Base-by-base conservation (phyloP, 2,113 vertebrate species). In the Xiphophorus hellerii region DNA sequence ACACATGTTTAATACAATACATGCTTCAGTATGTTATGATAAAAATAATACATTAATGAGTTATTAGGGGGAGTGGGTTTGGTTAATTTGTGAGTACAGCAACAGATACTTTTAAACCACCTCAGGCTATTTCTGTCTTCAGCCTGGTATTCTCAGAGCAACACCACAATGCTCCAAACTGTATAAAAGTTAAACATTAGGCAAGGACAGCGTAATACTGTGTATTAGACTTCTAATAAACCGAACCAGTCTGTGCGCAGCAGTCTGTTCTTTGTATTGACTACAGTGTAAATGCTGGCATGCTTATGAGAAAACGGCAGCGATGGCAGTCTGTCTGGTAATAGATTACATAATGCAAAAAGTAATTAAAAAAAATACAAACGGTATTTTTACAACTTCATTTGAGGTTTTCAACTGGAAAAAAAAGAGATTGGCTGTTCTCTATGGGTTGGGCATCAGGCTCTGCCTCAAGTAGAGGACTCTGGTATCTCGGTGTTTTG, bases 171-270 rank as follows among this genome's bases (percentile, higher is more conserved):
- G 37, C 9, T 2, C 4, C 17, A 64, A 22, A 61, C 33, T 66
- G 28, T 31, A 22, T 33, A 54, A 70, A 61, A 61, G 64, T 73
- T 73, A 58, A 80, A 79, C 58, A 79, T 73, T 69, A 54, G 31
- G 37, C 3, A 6, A 54, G n/a, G 61, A 31, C 62, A 67, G 22
- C 1, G 25, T 58, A n/a, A 63, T 63, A 30, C 60, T 37, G 13
- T 42, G 62, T 27, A 54, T 64, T 63, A 30, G 28, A 25, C 10
- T 80, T 69, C 51, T 4, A 28, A 27, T 69, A 7, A 42, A 80
- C 39, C 28, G 3, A 6, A 58, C 6, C 4, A 54, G 31, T 58
- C n/a, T 64, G 22, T 42, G n/a, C 48, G 20, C 37, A 4, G 5
- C 15, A 28, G 39, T 31, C 14, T n/a, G 67, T 71, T 80, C 20